A percentile compares a stretch with the other conserved stretches of the same genome.
phyloP scores from a whole-genome alignment of 2,888 invertebrate species.

The Tineola bisselliella region DNA sequence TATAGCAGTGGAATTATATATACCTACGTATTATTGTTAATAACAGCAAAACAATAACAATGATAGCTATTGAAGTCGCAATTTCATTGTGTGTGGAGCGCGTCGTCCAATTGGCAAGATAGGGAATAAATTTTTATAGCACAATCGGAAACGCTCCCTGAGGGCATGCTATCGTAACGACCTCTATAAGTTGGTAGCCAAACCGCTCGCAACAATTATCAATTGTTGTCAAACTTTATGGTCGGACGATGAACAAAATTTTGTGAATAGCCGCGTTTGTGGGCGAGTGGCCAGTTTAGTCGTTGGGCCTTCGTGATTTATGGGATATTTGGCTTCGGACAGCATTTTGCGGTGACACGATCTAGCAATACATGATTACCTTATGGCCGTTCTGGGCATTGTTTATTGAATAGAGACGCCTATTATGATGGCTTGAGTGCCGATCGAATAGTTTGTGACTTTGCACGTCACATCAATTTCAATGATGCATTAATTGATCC shows the following conservation, averaged over 20 bases:
- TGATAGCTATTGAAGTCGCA: background rate
- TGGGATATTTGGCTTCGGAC: background rate
- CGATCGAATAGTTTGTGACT: background rate
- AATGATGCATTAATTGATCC: background rate
- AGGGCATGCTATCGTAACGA: background rate
- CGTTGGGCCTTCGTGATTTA: background rate
- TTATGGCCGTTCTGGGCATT: background rate
- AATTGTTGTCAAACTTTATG: conserved; percentile 30
- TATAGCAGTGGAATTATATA: too few relatives aligned
- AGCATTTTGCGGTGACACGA: conserved; percentile 10
- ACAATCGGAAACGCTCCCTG: background rate
- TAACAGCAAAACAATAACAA: background rate
- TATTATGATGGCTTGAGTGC: background rate
- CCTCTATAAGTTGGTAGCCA: conserved; percentile 2
- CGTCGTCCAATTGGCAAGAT: background rate
- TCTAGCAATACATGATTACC: conserved; percentile 9
- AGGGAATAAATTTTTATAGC: background rate
- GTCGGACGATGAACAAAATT: conserved; percentile 19
- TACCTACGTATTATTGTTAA: too few relatives aligned
- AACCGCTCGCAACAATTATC: conserved; percentile 27
- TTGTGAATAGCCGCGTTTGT: conserved; percentile 1
- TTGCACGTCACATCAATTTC: background rate
- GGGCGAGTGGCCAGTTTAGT: background rate
- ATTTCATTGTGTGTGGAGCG: background rate
- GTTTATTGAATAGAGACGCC: conserved; percentile 4